Base-by-base conservation (phyloP, 1,140 invertebrate genomes). In the Neomicropteryx cornuta region DNA sequence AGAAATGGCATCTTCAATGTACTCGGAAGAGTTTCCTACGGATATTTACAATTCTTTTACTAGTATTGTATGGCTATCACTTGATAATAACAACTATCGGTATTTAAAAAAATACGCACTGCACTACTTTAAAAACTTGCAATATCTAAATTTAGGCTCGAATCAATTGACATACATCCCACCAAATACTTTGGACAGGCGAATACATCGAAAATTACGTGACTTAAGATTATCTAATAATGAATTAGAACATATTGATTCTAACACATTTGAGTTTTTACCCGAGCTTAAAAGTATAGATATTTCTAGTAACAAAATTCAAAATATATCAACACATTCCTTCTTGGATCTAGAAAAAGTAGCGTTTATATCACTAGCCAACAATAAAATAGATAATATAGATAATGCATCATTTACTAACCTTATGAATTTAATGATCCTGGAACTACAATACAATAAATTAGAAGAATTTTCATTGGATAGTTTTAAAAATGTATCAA, bases 1-100 rank as follows among this genome's bases (percentile, higher is more conserved):
- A 10, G 85, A 88, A 53, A 64, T 87, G 27, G 85, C 82, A 41
- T 85, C 84, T 48, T 79, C 79, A 1, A 71, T 86, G 17, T 74
- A 79, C 18, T 72, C 74, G 0, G 79, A 83, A 18, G 58, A 77
- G 39, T 77, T 83, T 45, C 78, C 81, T 0, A 67, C 77, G 39
- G 71, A 75, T 6, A 71, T 79, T 2, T 66, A 87, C 0, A 68
- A 72, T 38, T 75, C 73, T 1, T 60, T 89, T 1, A 64, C 56
- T 0, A 72, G 73, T 38, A 59, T 89, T 0, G 69, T 81, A 39
- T 87, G 83, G 81, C 60, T 89, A 16, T 80, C 83, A 4, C 49
- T 88, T 33, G 85, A 89, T 51, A 83, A 87, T 52, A 89, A 88
- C 48, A 80, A 83, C 46, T 70, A 87, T 21, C 71, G 75, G 38